Conservation (phyloP, 2,888 invertebrate species). For the Caenorhabditis drosophilae region DNA sequence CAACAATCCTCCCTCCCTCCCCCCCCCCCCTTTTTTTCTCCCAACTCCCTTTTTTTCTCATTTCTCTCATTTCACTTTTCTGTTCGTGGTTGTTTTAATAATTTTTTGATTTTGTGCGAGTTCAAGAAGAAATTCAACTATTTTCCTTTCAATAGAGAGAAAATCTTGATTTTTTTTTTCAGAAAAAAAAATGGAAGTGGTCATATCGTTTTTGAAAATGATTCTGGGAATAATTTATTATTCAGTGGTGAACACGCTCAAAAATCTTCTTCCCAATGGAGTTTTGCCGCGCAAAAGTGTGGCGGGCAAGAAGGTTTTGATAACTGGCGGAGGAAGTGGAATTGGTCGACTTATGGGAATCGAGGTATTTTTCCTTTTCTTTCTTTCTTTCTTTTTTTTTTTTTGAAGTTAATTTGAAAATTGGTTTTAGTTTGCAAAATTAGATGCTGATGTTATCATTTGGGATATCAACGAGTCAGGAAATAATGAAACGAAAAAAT, state of each 20-base stretch:
- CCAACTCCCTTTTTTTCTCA: no score
- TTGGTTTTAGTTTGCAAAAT: conserved; percentile 59
- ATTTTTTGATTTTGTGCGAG: no score
- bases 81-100: no score
- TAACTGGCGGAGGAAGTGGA: conserved; percentile 88
- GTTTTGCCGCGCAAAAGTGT: conserved; percentile 76
- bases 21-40: no score
- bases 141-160: no score
- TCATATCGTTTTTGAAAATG: conserved; percentile 2
- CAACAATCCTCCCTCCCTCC: no score
- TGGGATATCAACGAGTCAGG: conserved; percentile 88
- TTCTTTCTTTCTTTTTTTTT: no score
- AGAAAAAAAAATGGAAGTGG: not conserved
- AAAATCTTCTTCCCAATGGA: conserved; percentile 53
- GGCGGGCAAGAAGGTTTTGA: conserved; percentile 80
- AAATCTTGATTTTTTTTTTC: not conserved
- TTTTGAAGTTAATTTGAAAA: no score
- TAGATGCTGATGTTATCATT: conserved; percentile 78
- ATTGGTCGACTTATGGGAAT: conserved; percentile 77
- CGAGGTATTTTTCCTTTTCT: conserved; percentile 31
- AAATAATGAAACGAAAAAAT: conserved; percentile 81
- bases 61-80: no score
- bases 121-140: no score
- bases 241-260: conserved; percentile 36
- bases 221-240: conserved; percentile 20